Base-by-base conservation (phyloP, 2,113 vertebrate species). In the Gavialis gangeticus region DNA sequence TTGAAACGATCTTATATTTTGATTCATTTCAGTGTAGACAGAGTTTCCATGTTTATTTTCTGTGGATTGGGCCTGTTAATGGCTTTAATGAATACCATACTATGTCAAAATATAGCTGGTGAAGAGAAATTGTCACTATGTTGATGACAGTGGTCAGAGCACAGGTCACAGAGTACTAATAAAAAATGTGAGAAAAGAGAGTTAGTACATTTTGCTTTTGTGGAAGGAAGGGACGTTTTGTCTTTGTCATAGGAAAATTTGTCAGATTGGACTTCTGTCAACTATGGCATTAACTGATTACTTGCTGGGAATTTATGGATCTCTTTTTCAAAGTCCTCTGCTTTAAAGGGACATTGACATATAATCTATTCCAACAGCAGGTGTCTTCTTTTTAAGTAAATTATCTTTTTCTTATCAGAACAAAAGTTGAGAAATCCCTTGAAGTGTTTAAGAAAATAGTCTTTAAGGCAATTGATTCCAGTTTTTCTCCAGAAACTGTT, bases 21-120 rank as follows among this genome's bases (percentile, higher is more conserved):
- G 81, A 59, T 82, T 73, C 0, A 7, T 84, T 78, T 76, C 3
- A n/a, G 5, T 82, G 55, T 4, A 8, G 6, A 1, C 37, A 80
- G 34, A 27, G 18, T 63, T 62, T 28, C 58, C 13, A 18, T 79
- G 37, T 22, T 76, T 27, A 11, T 46, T 75, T 59, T 13, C 21
- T 71, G 59, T 15, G 8, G 3, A 58, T 55, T 93, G 34, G 1
- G 6, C 28, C 56, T 91, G 93, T 90, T 73, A 89, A 54, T 89
- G 22, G 67, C 88, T 96, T 96, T 95, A 28, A 87, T 83, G 95
- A 85, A 19, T 22, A 13, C 15, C 27, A 5, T 30, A 87, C 87
- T 85, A 63, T 27, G 87, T 58, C 12, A 54, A 24, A 16, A 77
- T 79, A 84, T 87, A 5, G 30, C 34, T 67, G 30, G 62, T 93